These are phyloP conservation scores for Neostethus bicornis DNA, from an alignment of 2,797 vertebrate species.

Conservation along the genomic window DNA sequence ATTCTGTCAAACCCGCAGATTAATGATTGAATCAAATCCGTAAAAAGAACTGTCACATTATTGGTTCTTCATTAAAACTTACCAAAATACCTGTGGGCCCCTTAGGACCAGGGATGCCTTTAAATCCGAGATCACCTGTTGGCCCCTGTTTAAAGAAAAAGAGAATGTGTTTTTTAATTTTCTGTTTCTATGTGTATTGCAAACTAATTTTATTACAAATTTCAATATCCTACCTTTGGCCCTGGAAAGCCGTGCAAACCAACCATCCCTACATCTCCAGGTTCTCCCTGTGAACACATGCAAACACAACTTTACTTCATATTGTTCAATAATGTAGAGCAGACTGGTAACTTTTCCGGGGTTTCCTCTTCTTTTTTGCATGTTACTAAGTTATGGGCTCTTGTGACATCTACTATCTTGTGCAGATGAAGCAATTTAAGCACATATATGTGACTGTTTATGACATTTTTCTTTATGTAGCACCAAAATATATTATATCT, in stretches of 20 bases:
- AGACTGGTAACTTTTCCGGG: no score
- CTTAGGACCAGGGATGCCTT: constrained; percentile 88
- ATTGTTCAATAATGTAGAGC: no score
- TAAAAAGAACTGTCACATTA: neutral
- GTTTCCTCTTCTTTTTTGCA: no score
- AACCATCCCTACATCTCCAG: constrained; percentile 86
- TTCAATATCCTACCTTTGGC: constrained; percentile 83
- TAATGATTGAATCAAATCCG: neutral
- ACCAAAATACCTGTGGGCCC: constrained; percentile 89
- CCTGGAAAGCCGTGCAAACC: constrained; percentile 94
- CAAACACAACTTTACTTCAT: no score
- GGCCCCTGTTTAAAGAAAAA: constrained; percentile 83
- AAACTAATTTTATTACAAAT: neutral
- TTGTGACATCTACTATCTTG: no score
- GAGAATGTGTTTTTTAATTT: neutral
- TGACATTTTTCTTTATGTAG: no score
- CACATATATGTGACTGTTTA: no score
- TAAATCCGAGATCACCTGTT: constrained; percentile 84
- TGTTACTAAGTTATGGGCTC: no score
- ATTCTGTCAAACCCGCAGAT: no score
- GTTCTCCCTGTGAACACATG: constrained; percentile 87
- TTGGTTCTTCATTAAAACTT: constrained; percentile 62
- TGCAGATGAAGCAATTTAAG: no score
- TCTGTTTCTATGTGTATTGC: neutral
- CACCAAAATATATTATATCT: no score